phyloP scores from a whole-genome alignment of 2,797 vertebrate species.

The Esox lucius region DNA sequence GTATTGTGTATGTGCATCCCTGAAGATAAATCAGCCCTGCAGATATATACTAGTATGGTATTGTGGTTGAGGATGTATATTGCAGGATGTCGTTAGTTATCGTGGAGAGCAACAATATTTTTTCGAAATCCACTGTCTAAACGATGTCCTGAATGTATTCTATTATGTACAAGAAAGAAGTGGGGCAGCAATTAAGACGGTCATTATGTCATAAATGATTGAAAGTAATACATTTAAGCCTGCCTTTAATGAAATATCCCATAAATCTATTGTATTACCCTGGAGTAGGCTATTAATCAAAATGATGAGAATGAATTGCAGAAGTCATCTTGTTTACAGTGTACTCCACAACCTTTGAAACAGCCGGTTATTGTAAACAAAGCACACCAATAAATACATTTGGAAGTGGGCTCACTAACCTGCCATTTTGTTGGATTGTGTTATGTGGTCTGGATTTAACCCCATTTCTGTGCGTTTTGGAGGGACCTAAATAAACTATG shows the following conservation, averaged over 20 bases:
- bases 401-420: background rate
- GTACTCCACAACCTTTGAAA: background rate
- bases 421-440: background rate
- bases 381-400: background rate
- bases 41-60: background rate
- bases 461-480: background rate
- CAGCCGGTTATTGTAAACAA: background rate
- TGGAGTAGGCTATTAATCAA: conserved; percentile 4
- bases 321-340: background rate
- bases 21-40: background rate
- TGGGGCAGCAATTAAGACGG: background rate
- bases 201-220: background rate
- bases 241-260: conserved; percentile 4
- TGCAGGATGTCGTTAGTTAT: background rate
- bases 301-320: background rate
- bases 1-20: too few relatives aligned
- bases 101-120: background rate
- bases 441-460: background rate
- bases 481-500: background rate
- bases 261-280: background rate
- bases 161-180: background rate
- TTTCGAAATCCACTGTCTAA: too few relatives aligned
- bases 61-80: background rate
- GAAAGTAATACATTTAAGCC: background rate
- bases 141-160: background rate